Evolutionary conservation across 1,140 invertebrate genomes (phyloP).

Genomic region (Diorhabda carinulata): DNA sequence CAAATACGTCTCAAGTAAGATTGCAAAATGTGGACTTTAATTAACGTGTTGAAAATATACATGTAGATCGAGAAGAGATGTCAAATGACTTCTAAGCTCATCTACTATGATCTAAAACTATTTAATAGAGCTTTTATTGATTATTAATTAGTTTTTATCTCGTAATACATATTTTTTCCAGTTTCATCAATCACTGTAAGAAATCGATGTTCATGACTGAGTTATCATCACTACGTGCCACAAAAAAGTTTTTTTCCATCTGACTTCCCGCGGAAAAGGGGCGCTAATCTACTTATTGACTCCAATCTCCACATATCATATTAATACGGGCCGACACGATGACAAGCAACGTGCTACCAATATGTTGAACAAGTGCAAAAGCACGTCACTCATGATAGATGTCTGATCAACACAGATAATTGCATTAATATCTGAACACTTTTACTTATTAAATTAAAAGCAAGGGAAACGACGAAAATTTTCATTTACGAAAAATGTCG

Average conservation of each 20-base stretch:
- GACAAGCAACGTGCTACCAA: constrained; percentile 33
- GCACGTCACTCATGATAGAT: constrained; percentile 29
- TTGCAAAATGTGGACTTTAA: not conserved
- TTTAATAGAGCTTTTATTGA: not conserved
- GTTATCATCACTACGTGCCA: not conserved
- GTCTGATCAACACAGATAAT: constrained; percentile 25
- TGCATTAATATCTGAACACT: constrained; percentile 32
- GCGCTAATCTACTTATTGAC: constrained; percentile 28
- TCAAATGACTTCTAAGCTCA: not conserved
- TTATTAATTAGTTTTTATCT: not conserved
- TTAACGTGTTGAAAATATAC: not conserved
- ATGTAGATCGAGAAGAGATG: not conserved
- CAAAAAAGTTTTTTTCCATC: not conserved
- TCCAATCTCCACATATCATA: constrained; percentile 21
- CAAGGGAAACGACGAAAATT: constrained; percentile 16
- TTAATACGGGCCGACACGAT: constrained; percentile 25
- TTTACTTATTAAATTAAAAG: constrained; percentile 35
- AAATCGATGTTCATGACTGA: not conserved
- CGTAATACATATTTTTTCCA: not conserved
- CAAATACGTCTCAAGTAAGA: no score
- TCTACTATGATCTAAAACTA: constrained; percentile 17
- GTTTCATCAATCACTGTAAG: not conserved
- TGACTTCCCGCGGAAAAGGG: not conserved
- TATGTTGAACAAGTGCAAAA: constrained; percentile 29
- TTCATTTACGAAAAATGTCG: not conserved